A percentile compares a stretch with the other conserved stretches of the same genome.
Evolutionary conservation across 2,888 invertebrate genomes (phyloP).

Genomic region (Rotaria macrura): DNA sequence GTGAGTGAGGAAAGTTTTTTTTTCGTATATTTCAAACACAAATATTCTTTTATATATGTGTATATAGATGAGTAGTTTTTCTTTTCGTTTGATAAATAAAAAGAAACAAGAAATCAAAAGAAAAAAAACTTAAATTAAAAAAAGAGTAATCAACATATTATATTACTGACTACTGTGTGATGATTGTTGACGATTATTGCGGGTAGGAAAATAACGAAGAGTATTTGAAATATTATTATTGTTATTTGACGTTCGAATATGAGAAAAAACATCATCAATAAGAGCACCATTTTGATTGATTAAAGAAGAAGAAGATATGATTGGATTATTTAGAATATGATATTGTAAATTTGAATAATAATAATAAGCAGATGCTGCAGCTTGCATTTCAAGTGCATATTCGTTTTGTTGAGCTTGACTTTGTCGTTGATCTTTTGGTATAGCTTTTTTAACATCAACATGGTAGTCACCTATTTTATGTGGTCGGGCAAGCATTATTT

Average conservation of each 20-base stretch:
- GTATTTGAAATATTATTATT: neutral
- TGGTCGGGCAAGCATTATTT: neutral
- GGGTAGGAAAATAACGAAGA: neutral
- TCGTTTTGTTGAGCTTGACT: neutral
- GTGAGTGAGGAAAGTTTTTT: neutral
- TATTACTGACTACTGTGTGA: neutral
- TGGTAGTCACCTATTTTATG: neutral
- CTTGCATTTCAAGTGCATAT: neutral
- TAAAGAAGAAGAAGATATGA: neutral
- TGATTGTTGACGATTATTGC: neutral
- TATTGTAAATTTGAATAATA: neutral
- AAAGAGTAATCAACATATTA: neutral
- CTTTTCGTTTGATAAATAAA: neutral
- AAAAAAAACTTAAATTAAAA: neutral
- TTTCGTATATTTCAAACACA: neutral
- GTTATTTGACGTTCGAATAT: neutral
- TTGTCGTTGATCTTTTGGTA: conserved; percentile 5
- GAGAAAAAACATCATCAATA: neutral
- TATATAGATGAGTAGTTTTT: neutral
- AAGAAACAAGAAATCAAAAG: neutral
- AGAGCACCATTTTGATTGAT: neutral
- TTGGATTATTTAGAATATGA: neutral
- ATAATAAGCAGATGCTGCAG: neutral
- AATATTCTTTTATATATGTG: neutral
- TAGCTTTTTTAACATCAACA: conserved; percentile 1